Evolutionary conservation across 1,140 invertebrate genomes (phyloP).

Genomic region (Meloidogyne exigua): DNA sequence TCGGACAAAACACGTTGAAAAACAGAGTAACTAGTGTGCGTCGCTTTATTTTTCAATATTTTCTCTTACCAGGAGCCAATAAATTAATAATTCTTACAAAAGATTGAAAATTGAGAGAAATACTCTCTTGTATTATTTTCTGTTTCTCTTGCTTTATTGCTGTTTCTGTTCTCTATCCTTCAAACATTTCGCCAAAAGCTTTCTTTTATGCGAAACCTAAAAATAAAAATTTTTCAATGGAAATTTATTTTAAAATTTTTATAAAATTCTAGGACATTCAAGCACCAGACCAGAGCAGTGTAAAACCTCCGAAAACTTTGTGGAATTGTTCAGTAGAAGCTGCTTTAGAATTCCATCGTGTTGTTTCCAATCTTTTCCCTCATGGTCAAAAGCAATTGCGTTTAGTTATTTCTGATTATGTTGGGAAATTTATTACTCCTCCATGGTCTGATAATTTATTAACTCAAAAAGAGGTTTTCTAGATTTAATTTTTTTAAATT

Average conservation of each 20-base stretch:
- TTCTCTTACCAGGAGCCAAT: not conserved
- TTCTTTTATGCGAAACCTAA: not conserved
- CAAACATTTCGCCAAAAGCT: not conserved
- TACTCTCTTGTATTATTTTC: not conserved
- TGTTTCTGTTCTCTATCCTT: not conserved
- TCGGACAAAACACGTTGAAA: not conserved
- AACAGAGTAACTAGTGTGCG: not conserved
- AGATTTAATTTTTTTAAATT: not conserved
- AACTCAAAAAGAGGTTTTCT: slow-evolving; percentile 38
- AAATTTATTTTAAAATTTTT: not conserved
- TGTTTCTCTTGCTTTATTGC: not conserved
- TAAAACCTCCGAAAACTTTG: slow-evolving; percentile 28
- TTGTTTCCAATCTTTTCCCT: slow-evolving; percentile 49
- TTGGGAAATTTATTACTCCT: slow-evolving; percentile 37
- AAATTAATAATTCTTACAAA: not conserved
- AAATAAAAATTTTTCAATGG: slow-evolving; percentile 9
- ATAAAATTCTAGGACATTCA: slow-evolving; percentile 13
- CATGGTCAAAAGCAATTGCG: slow-evolving; percentile 40
- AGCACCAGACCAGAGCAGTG: not conserved
- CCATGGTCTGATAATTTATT: slow-evolving; percentile 36
- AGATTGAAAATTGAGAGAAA: not conserved
- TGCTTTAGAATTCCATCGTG: slow-evolving; percentile 42
- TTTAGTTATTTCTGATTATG: slow-evolving; percentile 49
- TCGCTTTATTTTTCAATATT: not conserved
- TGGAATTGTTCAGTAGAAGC: slow-evolving; percentile 40